Base-by-base conservation (phyloP, 1,140 invertebrate genomes). In the Pseudachorutes palmiensis region DNA sequence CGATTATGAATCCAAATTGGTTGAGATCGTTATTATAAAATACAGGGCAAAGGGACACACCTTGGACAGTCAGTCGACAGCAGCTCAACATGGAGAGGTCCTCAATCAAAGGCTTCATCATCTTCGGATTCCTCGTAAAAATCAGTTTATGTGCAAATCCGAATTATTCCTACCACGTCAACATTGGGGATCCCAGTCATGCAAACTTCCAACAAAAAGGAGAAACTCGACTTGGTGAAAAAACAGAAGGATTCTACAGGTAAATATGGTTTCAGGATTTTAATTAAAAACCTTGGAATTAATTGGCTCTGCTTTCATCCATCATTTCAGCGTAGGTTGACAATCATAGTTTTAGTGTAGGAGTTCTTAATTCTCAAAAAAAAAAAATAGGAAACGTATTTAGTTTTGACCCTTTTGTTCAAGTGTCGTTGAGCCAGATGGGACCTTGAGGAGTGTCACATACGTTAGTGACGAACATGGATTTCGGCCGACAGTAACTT, bases 231-330 rank as follows among this genome's bases (percentile, higher is more conserved):
- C 62, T 68, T 36, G 67, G 67, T 32, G 69, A 70, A 28, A 64
- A 73, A 58, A 61, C 72, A 28, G 36, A 70, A 59, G 72, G 72
- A 69, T 73, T 70, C 49, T 73, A 73, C 64, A 73, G 72, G 72
- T 73, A 63, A n/a, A n/a, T 26, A 61, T 61, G 14, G 9, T n/a
- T n/a, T n/a, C n/a, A n/a, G n/a, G n/a, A n/a, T n/a, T n/a, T n/a
- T n/a, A n/a, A n/a, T n/a, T n/a, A n/a, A n/a, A n/a, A n/a, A n/a
- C n/a, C n/a, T n/a, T n/a, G n/a, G n/a, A n/a, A n/a, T n/a, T n/a
- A n/a, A n/a, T n/a, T n/a, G n/a, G n/a, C n/a, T n/a, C n/a, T n/a
- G n/a, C n/a, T n/a, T n/a, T n/a, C n/a, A n/a, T n/a, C n/a, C n/a
- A n/a, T n/a, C n/a, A n/a, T n/a, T n/a, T n/a, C n/a, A n/a, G n/a